Percentiles rank a stretch among this genome's conserved stretches.
Conservation (phyloP, 1,140 invertebrate species). For the Sycophila sp. region DNA sequence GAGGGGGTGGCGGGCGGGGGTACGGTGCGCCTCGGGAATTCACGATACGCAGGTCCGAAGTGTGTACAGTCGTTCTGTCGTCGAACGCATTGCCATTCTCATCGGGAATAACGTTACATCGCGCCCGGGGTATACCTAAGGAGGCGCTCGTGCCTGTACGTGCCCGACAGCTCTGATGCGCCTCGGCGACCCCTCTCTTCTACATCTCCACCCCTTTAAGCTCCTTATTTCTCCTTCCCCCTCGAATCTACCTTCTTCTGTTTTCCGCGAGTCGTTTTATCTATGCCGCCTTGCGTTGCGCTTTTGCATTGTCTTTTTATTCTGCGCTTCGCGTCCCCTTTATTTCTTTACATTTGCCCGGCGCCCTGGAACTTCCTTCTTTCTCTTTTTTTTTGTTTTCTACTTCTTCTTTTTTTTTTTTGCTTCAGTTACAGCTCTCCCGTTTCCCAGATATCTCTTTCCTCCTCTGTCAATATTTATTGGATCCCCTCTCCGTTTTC, state of each 20-base stretch:
- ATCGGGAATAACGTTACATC: conserved; percentile 53
- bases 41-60: not conserved
- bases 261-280: not conserved
- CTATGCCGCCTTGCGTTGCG: not conserved
- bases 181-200: not conserved
- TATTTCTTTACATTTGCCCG: too few species aligned
- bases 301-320: conserved; percentile 10
- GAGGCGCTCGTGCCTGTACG: conserved; percentile 31
- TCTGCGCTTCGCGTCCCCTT: not conserved
- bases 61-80: conserved; percentile 11
- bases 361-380: too few species aligned
- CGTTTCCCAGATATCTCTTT: too few species aligned
- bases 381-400: too few species aligned
- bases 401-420: too few species aligned
- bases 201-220: not conserved
- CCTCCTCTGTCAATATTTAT: not conserved
- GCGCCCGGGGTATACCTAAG: too few species aligned
- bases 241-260: not conserved
- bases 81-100: conserved; percentile 51
- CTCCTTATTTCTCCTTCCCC: not conserved
- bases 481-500: not conserved
- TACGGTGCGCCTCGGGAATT: conserved; percentile 27
- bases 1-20: too few species aligned
- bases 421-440: too few species aligned
- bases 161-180: conserved; percentile 34